Conservation (phyloP, 2,797 vertebrate genomes). For the Spheniscus humboldti region DNA sequence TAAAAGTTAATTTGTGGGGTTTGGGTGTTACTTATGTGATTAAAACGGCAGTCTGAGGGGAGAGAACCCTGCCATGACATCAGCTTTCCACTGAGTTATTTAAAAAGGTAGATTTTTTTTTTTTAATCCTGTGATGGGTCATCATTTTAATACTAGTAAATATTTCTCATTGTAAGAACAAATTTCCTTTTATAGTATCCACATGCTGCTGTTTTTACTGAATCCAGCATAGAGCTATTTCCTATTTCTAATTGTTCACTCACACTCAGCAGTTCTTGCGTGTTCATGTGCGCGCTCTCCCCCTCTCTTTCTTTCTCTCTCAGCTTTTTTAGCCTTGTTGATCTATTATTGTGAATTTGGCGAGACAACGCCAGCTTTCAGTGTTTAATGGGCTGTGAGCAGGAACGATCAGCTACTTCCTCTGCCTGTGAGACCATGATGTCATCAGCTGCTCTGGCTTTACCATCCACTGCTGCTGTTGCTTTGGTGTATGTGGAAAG, state of each 20-base stretch:
- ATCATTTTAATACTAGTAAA: constrained; percentile 44
- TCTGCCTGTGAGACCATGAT: constrained; percentile 60
- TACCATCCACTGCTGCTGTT: constrained; percentile 5
- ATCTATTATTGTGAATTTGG: constrained; percentile 52
- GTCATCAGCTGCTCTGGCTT: constrained; percentile 56
- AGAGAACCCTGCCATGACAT: not conserved
- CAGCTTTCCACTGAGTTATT: constrained; percentile 21
- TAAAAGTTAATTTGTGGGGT: not conserved
- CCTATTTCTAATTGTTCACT: constrained; percentile 64
- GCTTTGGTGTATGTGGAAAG: constrained; percentile 12
- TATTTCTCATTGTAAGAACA: constrained; percentile 61
- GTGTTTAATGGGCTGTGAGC: constrained; percentile 35
- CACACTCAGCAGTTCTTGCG: constrained; percentile 5
- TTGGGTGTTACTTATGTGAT: not conserved
- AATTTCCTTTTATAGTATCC: constrained; percentile 75
- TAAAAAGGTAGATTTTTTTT: constrained; percentile 5
- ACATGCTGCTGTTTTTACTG: constrained; percentile 29
- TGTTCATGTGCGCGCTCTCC: not conserved
- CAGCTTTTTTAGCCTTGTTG: constrained; percentile 51
- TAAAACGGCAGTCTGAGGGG: not conserved
- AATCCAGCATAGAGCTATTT: constrained; percentile 15
- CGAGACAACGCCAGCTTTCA: not conserved
- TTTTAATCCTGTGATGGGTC: constrained; percentile 47
- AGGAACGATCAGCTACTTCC: constrained; percentile 59
- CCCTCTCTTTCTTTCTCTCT: not conserved